phyloP scores from a whole-genome alignment of 64 coral and sea anemone species.

The Montipora foliosa region DNA sequence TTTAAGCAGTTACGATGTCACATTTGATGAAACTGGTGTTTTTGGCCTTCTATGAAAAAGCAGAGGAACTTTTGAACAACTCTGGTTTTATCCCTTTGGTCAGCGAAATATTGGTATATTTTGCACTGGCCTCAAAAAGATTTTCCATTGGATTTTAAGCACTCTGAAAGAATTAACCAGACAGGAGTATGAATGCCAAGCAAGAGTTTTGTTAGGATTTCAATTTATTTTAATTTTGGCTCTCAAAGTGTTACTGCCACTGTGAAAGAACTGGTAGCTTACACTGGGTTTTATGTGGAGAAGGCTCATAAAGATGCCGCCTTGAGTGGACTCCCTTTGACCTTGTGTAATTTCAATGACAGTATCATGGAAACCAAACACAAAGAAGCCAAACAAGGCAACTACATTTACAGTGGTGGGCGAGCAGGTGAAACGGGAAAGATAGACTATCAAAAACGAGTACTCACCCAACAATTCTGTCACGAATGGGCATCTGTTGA shows the following conservation, averaged over 20 bases:
- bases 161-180: conserved; percentile 21
- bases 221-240: too few species aligned
- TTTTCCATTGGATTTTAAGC: neutral
- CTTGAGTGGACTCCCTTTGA: conserved; percentile 37
- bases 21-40: conserved; percentile 61
- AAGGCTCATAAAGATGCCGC: conserved; percentile 50
- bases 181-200: conserved; percentile 9
- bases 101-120: conserved; percentile 39
- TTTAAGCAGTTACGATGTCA: conserved; percentile 46
- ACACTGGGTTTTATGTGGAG: conserved; percentile 29
- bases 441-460: conserved; percentile 39
- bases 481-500: conserved; percentile 36
- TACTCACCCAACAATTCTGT: conserved; percentile 51
- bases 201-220: conserved; percentile 57
- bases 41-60: conserved; percentile 44
- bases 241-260: conserved; percentile 65
- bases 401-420: conserved; percentile 53
- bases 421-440: conserved; percentile 29
- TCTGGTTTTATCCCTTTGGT: conserved; percentile 38
- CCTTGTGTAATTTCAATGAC: conserved; percentile 39
- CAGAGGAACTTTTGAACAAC: conserved; percentile 45
- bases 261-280: conserved; percentile 39
- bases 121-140: neutral
- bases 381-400: conserved; percentile 47
- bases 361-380: conserved; percentile 59